Evolutionary conservation across 2,113 vertebrate species (phyloP).

Genomic region (Larimichthys polyactis): DNA sequence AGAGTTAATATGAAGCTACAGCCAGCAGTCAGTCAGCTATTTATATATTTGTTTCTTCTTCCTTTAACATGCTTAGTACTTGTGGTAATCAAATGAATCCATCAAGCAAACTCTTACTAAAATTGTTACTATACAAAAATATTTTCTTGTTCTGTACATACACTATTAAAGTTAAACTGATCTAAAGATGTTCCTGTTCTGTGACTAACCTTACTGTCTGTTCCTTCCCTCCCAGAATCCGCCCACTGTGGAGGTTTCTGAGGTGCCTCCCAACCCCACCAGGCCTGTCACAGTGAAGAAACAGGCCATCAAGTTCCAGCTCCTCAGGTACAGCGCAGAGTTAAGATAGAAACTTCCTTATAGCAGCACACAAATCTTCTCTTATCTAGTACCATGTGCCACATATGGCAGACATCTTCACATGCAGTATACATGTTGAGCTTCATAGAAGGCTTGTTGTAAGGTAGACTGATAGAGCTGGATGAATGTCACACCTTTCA

Average conservation of each 20-base stretch:
- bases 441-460: not conserved
- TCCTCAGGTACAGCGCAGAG: slow-evolving; percentile 82
- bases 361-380: not conserved
- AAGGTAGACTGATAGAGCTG: not conserved
- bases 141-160: not conserved
- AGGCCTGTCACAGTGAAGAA: not conserved
- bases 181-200: not conserved
- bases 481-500: slow-evolving; percentile 13
- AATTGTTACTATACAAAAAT: not conserved
- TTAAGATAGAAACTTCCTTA: not conserved
- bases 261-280: not conserved
- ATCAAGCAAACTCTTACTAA: not conserved
- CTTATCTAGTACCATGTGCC: not conserved
- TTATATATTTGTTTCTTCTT: too few species aligned
- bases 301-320: slow-evolving; percentile 52
- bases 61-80: too few species aligned
- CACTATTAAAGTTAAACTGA: not conserved
- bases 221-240: not conserved
- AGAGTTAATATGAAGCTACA: too few species aligned
- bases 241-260: not conserved
- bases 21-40: too few species aligned
- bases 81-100: too few species aligned
- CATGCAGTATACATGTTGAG: not conserved
- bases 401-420: not conserved
- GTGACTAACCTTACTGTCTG: not conserved